phyloP scores from a whole-genome alignment of 1,140 invertebrate genomes.

The Pissodes strobi region DNA sequence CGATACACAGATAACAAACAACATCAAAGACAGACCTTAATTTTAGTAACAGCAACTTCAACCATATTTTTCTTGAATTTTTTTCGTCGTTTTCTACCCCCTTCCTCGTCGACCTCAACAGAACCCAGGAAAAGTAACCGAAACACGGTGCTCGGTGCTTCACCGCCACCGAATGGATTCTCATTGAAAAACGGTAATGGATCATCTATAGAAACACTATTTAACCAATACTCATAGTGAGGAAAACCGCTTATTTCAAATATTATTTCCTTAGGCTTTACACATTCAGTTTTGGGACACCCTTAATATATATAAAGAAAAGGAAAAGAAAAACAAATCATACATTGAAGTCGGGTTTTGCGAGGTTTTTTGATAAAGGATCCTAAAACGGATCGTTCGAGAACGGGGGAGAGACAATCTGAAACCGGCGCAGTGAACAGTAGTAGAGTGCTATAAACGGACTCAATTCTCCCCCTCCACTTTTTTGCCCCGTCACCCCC shows the following conservation, averaged over 20 bases:
- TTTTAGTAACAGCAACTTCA: slow-evolving; percentile 94
- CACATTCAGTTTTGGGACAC: background rate
- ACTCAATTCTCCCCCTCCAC: too few species aligned
- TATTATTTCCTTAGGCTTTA: too few species aligned
- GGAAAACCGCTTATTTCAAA: background rate
- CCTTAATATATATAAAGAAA: too few species aligned
- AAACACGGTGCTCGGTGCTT: slow-evolving; percentile 72
- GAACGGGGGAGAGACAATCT: too few species aligned
- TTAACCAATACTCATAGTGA: slow-evolving; percentile 32
- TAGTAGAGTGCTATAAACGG: too few species aligned
- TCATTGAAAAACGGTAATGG: slow-evolving; percentile 42
- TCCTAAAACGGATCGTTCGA: too few species aligned
- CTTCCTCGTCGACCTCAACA: slow-evolving; percentile 82
- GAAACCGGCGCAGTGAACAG: too few species aligned
- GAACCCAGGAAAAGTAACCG: slow-evolving; percentile 81
- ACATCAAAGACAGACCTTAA: slow-evolving; percentile 76
- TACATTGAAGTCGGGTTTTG: too few species aligned
- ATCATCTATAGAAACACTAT: slow-evolving; percentile 45
- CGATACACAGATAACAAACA: slow-evolving; percentile 19
- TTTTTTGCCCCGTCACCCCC: too few species aligned
- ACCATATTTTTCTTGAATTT: slow-evolving; percentile 89
- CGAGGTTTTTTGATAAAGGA: too few species aligned
- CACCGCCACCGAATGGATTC: slow-evolving; percentile 51
- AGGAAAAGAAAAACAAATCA: too few species aligned
- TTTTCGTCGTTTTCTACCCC: slow-evolving; percentile 70